Evolutionary conservation across 1,140 invertebrate genomes (phyloP).

Genomic region (Frieseomelitta varia): DNA sequence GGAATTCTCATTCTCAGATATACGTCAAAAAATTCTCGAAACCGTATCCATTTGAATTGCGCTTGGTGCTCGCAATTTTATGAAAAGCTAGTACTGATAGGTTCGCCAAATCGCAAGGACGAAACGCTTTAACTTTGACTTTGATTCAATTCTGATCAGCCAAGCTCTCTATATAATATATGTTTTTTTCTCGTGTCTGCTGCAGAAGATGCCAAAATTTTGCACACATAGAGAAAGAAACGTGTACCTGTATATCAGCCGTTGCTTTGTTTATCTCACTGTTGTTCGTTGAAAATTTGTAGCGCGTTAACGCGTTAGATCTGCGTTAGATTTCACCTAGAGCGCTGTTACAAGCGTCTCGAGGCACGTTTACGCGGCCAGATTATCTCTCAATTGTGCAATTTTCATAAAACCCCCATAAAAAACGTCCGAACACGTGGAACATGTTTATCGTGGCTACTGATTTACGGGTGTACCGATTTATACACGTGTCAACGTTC

Average conservation of each 20-base stretch:
- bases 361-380: background rate
- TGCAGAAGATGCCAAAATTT: too few relatives aligned
- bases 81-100: too few relatives aligned
- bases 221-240: too few relatives aligned
- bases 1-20: too few relatives aligned
- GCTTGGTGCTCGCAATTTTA: too few relatives aligned
- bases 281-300: background rate
- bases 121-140: too few relatives aligned
- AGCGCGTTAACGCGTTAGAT: background rate
- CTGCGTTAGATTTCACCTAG: background rate
- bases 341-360: background rate
- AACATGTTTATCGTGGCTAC: slow-evolving; percentile 19
- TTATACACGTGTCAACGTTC: slow-evolving; percentile 6
- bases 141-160: too few relatives aligned
- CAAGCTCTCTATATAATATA: too few relatives aligned
- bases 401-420: slow-evolving; percentile 5
- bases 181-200: too few relatives aligned
- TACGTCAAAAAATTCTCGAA: too few relatives aligned
- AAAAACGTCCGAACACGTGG: background rate
- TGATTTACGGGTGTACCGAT: slow-evolving; percentile 19
- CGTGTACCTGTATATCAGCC: background rate
- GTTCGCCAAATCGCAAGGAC: too few relatives aligned
- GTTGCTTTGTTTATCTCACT: background rate
- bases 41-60: too few relatives aligned
- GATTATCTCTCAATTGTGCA: slow-evolving; percentile 15